phyloP scores from a whole-genome alignment of 1,140 invertebrate genomes.

The Cepaea nemoralis region DNA sequence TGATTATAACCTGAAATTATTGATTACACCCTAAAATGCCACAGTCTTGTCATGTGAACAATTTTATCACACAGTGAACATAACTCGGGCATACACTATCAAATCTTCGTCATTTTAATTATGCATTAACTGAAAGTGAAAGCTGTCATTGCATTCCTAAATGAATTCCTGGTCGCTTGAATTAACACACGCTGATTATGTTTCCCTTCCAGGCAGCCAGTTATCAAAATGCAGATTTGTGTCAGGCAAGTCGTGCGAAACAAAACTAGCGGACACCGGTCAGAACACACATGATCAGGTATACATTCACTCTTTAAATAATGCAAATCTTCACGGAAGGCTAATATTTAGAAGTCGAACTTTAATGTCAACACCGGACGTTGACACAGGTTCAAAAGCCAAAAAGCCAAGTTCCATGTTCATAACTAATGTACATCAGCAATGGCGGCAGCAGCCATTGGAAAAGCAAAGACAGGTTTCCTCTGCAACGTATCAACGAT shows the following conservation, averaged over 20 bases:
- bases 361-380: background rate
- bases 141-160: no score
- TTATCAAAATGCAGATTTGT: background rate
- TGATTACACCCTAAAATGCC: no score
- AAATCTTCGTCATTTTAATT: no score
- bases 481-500: background rate
- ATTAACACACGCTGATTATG: background rate
- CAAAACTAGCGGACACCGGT: background rate
- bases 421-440: background rate
- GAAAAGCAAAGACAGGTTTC: background rate
- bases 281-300: background rate
- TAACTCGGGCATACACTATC: no score
- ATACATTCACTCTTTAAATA: background rate
- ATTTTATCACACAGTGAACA: no score
- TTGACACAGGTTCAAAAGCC: background rate
- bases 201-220: background rate
- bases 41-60: no score
- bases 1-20: no score
- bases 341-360: background rate
- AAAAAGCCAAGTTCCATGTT: background rate
- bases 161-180: no score
- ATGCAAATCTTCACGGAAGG: background rate
- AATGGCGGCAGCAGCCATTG: background rate
- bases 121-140: no score
- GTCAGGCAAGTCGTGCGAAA: background rate